Percentiles rank a stretch among this genome's conserved stretches.
Conservation (phyloP, 2,888 invertebrate genomes). For the Dione juno region DNA sequence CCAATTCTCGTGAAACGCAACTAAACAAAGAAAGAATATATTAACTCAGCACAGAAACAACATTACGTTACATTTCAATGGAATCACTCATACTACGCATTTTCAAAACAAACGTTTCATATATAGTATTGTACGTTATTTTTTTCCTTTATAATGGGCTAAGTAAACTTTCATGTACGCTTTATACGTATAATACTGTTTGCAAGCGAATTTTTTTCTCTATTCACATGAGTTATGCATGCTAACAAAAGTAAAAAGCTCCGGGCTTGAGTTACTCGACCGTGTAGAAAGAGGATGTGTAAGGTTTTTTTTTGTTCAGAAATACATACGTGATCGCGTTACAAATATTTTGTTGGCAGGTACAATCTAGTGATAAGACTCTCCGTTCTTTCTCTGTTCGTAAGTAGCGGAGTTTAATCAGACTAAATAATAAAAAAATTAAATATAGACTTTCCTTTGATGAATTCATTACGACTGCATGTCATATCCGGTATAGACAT, state of each 20-base stretch:
- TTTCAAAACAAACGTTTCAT: constrained; percentile 15
- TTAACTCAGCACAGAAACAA: not conserved
- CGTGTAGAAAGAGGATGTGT: constrained; percentile 3
- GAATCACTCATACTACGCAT: constrained; percentile 12
- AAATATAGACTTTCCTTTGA: too few species aligned
- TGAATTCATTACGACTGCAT: too few species aligned
- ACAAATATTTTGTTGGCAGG: too few species aligned
- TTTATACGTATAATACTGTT: constrained; percentile 34
- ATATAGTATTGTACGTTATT: constrained; percentile 19
- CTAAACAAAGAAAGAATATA: not conserved
- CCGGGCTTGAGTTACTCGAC: constrained; percentile 2
- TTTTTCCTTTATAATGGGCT: constrained; percentile 33
- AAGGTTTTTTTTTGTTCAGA: not conserved
- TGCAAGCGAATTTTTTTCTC: constrained; percentile 30
- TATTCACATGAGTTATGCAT: constrained; percentile 32
- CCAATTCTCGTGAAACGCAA: not conserved
- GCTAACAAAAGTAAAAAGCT: constrained; percentile 7
- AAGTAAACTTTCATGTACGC: constrained; percentile 41
- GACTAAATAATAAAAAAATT: too few species aligned
- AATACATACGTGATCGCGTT: not conserved
- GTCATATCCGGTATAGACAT: too few species aligned
- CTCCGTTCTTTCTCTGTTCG: too few species aligned
- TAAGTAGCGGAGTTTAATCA: too few species aligned
- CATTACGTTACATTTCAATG: constrained; percentile 10
- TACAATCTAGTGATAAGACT: too few species aligned